Conservation (phyloP, 2,797 vertebrate genomes). For the Rhinella marina region DNA sequence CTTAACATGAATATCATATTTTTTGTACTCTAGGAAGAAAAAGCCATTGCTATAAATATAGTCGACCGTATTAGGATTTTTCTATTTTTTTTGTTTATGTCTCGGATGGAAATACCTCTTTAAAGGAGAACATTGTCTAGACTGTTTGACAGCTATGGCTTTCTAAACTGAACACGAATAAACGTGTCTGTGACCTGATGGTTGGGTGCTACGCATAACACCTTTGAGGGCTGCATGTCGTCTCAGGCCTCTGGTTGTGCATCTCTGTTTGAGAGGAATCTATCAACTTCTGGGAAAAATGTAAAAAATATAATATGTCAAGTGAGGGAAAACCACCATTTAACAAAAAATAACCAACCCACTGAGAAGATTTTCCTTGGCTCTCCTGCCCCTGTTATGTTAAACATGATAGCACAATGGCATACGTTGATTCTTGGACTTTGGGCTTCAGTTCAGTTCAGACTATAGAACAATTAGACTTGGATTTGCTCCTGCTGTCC, state of each 20-base stretch:
- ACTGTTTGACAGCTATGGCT: no score
- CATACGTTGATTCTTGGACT: not conserved
- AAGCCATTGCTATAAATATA: not conserved
- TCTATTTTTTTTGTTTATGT: no score
- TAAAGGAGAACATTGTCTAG: no score
- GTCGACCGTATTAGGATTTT: no score
- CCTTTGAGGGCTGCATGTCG: no score
- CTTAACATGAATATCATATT: not conserved
- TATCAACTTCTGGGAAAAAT: not conserved
- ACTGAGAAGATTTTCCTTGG: not conserved
- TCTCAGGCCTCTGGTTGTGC: no score
- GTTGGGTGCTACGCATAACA: no score
- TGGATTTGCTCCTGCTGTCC: not conserved
- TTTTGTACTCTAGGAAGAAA: not conserved
- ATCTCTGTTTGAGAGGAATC: not conserved
- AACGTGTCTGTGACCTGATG: no score
- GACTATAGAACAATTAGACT: not conserved
- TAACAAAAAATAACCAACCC: no score
- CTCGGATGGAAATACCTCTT: no score
- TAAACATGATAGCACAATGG: slow-evolving; percentile 7
- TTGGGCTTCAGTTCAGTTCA: not conserved
- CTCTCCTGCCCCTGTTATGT: slow-evolving; percentile 11
- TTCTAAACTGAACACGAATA: no score
- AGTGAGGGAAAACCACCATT: not conserved
- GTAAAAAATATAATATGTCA: not conserved